phyloP scores from a whole-genome alignment of 2,888 invertebrate species.

The Linnaemya vulpina region DNA sequence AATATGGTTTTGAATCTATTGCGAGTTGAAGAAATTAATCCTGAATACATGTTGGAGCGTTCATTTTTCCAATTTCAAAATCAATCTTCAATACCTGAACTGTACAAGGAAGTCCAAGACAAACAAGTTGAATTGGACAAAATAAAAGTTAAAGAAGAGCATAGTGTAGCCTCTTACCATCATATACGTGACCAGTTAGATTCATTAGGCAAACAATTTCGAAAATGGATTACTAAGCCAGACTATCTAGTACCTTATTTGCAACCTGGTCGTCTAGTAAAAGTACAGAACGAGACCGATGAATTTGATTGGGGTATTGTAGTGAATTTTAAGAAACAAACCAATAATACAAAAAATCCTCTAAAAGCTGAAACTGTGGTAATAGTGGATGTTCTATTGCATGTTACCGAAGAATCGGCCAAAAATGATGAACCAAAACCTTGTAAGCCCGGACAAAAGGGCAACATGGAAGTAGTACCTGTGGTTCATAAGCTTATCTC shows the following conservation, averaged over 20 bases:
- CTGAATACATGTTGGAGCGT: slow-evolving; percentile 98
- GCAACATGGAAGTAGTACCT: slow-evolving; percentile 92
- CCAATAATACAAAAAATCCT: slow-evolving; percentile 83
- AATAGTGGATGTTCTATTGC: slow-evolving; percentile 92
- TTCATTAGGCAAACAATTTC: slow-evolving; percentile 88
- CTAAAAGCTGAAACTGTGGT: slow-evolving; percentile 84
- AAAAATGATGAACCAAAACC: slow-evolving; percentile 87
- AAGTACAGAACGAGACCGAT: slow-evolving; percentile 92
- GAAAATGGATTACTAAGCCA: slow-evolving; percentile 91
- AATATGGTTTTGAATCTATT: slow-evolving; percentile 99
- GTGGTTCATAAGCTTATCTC: slow-evolving; percentile 92
- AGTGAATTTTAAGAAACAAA: slow-evolving; percentile 93
- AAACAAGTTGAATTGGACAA: slow-evolving; percentile 87
- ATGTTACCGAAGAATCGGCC: slow-evolving; percentile 88
- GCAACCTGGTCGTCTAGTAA: slow-evolving; percentile 96
- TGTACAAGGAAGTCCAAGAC: slow-evolving; percentile 88
- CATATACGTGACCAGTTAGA: slow-evolving; percentile 92
- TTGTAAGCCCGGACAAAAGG: slow-evolving; percentile 86
- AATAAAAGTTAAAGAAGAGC: slow-evolving; percentile 88
- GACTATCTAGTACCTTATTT: slow-evolving; percentile 96
- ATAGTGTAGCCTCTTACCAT: slow-evolving; percentile 91
- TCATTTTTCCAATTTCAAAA: slow-evolving; percentile 99
- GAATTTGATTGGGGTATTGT: slow-evolving; percentile 99
- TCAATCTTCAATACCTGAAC: slow-evolving; percentile 95
- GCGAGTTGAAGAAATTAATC: slow-evolving; percentile 99